Evolutionary conservation across 2,888 invertebrate species (phyloP).

Genomic region (Nephrotoma flavescens): DNA sequence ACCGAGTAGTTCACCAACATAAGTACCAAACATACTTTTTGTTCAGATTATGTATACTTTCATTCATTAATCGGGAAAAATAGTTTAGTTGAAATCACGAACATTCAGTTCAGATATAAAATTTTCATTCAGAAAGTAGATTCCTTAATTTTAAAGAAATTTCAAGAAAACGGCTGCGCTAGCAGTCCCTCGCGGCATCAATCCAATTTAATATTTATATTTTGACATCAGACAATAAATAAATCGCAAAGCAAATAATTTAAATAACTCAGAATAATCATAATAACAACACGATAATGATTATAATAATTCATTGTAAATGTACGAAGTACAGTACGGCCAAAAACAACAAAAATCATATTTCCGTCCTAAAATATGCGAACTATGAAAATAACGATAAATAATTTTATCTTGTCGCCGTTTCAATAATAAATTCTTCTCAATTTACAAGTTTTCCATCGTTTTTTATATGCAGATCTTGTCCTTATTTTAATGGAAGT

Average conservation of each 20-base stretch:
- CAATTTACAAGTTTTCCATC: not conserved
- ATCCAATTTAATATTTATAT: not conserved
- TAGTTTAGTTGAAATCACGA: no score
- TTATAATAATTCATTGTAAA: not conserved
- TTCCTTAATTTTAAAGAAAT: no score
- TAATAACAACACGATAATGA: not conserved
- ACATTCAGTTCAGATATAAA: no score
- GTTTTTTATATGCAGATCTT: not conserved
- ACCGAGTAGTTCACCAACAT: no score
- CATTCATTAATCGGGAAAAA: no score
- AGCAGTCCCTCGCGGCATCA: no score
- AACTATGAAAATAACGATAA: not conserved
- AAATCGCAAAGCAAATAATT: not conserved
- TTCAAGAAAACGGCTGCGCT: no score
- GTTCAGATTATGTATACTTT: no score
- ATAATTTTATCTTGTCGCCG: not conserved
- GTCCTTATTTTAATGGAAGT: not conserved
- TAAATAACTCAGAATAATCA: not conserved
- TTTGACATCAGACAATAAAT: not conserved
- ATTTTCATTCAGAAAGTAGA: no score
- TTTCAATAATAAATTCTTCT: not conserved
- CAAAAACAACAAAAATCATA: not conserved
- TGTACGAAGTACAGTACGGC: not conserved
- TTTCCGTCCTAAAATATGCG: not conserved
- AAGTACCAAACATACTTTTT: no score